Evolutionary conservation across 2,113 vertebrate species (phyloP).

Genomic region (Microtus richardsoni): DNA sequence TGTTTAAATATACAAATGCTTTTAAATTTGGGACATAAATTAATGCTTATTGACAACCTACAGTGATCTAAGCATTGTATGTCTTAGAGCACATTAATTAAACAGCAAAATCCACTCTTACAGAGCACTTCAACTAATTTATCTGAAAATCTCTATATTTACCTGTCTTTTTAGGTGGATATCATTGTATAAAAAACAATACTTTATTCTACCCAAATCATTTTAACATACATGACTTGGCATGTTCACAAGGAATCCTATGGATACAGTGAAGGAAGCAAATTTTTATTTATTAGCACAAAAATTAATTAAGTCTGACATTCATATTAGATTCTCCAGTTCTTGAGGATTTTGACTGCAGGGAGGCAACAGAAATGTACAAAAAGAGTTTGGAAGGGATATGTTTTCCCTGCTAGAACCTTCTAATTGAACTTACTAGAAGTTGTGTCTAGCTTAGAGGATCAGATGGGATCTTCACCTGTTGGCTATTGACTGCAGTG

Average conservation of each 20-base stretch:
- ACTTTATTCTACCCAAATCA: neutral
- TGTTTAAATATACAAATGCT: neutral
- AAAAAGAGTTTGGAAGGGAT: neutral
- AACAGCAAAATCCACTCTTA: neutral
- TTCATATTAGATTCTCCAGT: neutral
- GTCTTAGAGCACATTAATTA: neutral
- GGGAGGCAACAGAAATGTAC: neutral
- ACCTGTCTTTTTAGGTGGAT: neutral
- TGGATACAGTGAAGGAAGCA: accelerated
- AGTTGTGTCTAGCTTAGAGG: too few relatives aligned
- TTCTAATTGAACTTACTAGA: too few relatives aligned
- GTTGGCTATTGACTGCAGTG: too few relatives aligned
- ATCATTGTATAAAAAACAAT: neutral
- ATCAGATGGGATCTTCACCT: too few relatives aligned
- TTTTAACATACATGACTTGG: neutral
- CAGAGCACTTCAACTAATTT: neutral
- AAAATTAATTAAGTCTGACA: neutral
- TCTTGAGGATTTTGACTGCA: neutral
- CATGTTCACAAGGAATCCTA: neutral
- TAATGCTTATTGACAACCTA: neutral
- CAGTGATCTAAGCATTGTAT: neutral
- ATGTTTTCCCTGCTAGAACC: too few relatives aligned
- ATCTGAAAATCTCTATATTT: neutral
- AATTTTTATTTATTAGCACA: neutral
- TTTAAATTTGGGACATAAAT: neutral